phyloP scores from a whole-genome alignment of 1,140 invertebrate genomes.

The Tetragnatha versicolor region DNA sequence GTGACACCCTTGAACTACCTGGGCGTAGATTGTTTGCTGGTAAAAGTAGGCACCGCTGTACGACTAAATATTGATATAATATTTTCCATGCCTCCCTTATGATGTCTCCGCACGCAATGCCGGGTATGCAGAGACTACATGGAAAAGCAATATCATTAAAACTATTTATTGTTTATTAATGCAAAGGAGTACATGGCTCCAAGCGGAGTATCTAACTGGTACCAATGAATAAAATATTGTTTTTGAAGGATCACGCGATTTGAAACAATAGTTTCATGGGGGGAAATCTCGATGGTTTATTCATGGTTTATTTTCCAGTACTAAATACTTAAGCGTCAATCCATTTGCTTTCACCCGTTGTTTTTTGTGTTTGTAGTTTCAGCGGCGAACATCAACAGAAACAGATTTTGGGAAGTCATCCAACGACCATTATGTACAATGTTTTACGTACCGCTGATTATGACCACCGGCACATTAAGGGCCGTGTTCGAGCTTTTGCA shows the following conservation, averaged over 20 bases:
- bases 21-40: slow-evolving; percentile 52
- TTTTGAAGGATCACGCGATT: slow-evolving; percentile 28
- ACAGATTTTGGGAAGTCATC: not conserved
- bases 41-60: slow-evolving; percentile 48
- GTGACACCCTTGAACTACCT: slow-evolving; percentile 50
- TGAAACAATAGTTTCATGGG: not conserved
- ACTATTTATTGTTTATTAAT: slow-evolving; percentile 53
- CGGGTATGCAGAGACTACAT: slow-evolving; percentile 2
- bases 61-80: slow-evolving; percentile 55
- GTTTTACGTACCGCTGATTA: not conserved
- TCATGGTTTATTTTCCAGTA: slow-evolving; percentile 21
- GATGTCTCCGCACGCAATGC: slow-evolving; percentile 30
- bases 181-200: slow-evolving; percentile 37
- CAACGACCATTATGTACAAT: not conserved
- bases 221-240: slow-evolving; percentile 51
- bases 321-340: slow-evolving; percentile 31
- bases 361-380: slow-evolving; percentile 14
- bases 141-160: slow-evolving; percentile 52
- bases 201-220: slow-evolving; percentile 30
- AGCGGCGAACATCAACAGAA: not conserved
- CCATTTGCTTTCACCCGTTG: slow-evolving; percentile 24
- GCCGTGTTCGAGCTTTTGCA: not conserved
- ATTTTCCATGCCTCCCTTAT: slow-evolving; percentile 23
- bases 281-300: slow-evolving; percentile 21
- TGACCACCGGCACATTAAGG: not conserved